A percentile compares a stretch with the other conserved stretches of the same genome.
Evolutionary conservation across 1,140 invertebrate species (phyloP).

Genomic region (Venustaconcha ellipsiformis): DNA sequence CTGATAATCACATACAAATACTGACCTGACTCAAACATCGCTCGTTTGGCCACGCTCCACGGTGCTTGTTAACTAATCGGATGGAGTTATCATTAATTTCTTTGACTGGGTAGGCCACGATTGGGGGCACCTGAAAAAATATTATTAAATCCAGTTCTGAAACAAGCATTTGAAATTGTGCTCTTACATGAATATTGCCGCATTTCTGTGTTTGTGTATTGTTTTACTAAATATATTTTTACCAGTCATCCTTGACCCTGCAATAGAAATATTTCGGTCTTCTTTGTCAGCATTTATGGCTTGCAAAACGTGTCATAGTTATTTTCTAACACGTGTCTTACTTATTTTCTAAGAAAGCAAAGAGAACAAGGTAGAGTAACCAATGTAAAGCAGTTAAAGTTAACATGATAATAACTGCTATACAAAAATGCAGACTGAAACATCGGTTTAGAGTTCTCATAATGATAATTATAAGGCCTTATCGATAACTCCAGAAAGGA

Average conservation of each 20-base stretch:
- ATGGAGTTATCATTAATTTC: constrained; percentile 50
- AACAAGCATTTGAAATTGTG: neutral
- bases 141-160: neutral
- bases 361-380: too few relatives aligned
- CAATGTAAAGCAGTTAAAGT: too few relatives aligned
- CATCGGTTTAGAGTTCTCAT: neutral
- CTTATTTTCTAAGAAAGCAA: too few relatives aligned
- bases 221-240: neutral
- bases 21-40: constrained; percentile 43
- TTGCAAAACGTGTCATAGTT: neutral
- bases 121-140: constrained; percentile 50
- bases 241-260: neutral
- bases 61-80: constrained; percentile 40
- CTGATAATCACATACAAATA: neutral
- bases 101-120: constrained; percentile 38
- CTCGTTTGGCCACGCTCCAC: constrained; percentile 33
- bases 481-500: neutral
- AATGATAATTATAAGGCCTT: neutral
- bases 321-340: too few relatives aligned
- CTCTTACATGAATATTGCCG: neutral
- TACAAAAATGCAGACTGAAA: neutral
- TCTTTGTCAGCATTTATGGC: neutral
- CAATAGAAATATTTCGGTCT: neutral
- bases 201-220: neutral
- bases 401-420: neutral